phyloP scores from a whole-genome alignment of 2,797 vertebrate species.

The Sebastes taczanowskii region DNA sequence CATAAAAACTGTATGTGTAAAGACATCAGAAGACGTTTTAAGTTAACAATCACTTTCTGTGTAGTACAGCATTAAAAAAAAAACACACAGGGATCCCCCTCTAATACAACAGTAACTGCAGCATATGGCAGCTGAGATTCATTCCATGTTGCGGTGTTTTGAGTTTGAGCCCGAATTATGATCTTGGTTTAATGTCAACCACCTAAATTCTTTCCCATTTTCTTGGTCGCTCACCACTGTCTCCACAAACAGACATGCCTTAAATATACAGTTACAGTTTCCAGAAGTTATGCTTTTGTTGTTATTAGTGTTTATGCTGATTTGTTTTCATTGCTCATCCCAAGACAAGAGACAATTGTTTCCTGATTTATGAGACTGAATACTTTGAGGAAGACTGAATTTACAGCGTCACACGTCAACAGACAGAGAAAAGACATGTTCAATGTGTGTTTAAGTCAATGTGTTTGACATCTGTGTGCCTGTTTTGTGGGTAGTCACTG shows the following conservation, averaged over 20 bases:
- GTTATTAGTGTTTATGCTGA: constrained; percentile 40
- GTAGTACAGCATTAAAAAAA: not conserved
- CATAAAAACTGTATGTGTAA: not conserved
- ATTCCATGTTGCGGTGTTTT: constrained; percentile 64
- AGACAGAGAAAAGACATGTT: not conserved
- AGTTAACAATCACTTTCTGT: not conserved
- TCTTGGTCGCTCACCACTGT: constrained; percentile 60
- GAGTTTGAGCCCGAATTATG: constrained; percentile 60
- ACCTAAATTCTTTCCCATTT: constrained; percentile 60
- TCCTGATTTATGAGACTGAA: constrained; percentile 9
- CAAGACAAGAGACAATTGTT: constrained; percentile 14
- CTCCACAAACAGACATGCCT: constrained; percentile 59
- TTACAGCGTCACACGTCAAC: not conserved
- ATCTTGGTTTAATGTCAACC: constrained; percentile 60
- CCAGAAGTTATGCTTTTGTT: constrained; percentile 38
- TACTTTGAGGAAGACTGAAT: not conserved
- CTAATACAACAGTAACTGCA: constrained; percentile 23
- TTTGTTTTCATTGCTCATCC: constrained; percentile 9
- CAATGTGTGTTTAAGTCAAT: not conserved
- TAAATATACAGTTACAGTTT: constrained; percentile 45
- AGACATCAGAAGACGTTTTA: not conserved
- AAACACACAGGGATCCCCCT: constrained; percentile 13
- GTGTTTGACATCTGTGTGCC: not conserved
- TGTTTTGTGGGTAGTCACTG: not conserved
- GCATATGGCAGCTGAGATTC: constrained; percentile 47